phyloP scores from a whole-genome alignment of 2,888 invertebrate species.

The Pterostichus niger region DNA sequence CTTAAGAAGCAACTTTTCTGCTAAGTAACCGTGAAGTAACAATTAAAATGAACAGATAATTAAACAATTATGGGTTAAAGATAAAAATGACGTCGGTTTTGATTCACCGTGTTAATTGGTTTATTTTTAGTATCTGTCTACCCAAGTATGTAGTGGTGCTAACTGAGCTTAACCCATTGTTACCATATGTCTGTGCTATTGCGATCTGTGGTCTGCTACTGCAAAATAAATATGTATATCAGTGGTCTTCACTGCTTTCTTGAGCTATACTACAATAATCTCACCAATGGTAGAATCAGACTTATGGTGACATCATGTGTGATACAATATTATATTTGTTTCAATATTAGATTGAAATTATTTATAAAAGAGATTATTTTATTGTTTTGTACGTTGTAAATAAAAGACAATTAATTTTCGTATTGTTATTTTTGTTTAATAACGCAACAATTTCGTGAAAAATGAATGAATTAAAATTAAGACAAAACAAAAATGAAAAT shows the following conservation, averaged over 20 bases:
- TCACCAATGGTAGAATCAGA: constrained; percentile 46
- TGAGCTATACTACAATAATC: constrained; percentile 8
- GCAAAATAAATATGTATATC: constrained; percentile 26
- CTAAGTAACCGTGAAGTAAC: not conserved
- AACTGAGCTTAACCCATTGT: constrained; percentile 59
- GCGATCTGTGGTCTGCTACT: constrained; percentile 54
- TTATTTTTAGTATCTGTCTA: constrained; percentile 50
- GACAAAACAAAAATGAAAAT: constrained; percentile 3
- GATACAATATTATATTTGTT: constrained; percentile 45
- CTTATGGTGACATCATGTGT: constrained; percentile 61
- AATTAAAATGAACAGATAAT: too few species aligned
- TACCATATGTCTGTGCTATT: constrained; percentile 62
- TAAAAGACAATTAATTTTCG: constrained; percentile 15
- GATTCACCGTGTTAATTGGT: constrained; percentile 26
- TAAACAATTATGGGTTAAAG: constrained; percentile 12
- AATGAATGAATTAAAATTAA: constrained; percentile 25
- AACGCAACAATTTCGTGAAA: not conserved
- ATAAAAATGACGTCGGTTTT: constrained; percentile 18
- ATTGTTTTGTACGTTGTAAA: constrained; percentile 23
- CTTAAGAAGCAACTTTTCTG: not conserved
- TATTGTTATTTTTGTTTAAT: constrained; percentile 3
- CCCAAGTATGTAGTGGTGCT: constrained; percentile 60
- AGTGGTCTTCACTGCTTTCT: constrained; percentile 36
- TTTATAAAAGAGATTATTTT: not conserved
- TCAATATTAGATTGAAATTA: constrained; percentile 30